Conservation (phyloP, 1,140 invertebrate species). For the Leptinotarsa texana region DNA sequence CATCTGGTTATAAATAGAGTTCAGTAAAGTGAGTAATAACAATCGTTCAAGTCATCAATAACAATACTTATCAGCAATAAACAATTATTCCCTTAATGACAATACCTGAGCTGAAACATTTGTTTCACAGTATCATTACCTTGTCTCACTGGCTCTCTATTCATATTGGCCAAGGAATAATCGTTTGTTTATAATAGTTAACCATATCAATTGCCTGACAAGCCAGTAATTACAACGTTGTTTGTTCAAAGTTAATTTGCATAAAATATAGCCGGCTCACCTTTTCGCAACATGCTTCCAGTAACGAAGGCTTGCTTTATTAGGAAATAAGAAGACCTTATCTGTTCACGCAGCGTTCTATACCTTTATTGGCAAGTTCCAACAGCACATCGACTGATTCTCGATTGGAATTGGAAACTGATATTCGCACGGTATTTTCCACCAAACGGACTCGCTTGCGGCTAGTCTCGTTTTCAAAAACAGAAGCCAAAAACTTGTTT, state of each 20-base stretch:
- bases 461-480: no score
- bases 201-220: background rate
- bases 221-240: conserved; percentile 1
- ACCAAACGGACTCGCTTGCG: no score
- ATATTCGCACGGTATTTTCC: background rate
- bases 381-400: background rate
- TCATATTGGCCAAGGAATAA: conserved; percentile 1
- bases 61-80: conserved; percentile 4
- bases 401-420: background rate
- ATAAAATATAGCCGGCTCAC: background rate
- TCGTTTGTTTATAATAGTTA: background rate
- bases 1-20: no score
- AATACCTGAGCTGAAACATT: background rate
- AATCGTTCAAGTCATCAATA: background rate
- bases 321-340: conserved; percentile 2
- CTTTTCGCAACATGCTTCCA: background rate
- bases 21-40: no score
- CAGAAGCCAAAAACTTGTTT: no score
- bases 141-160: background rate
- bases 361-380: background rate
- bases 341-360: conserved; percentile 2
- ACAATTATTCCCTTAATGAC: background rate
- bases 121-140: no score
- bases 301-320: conserved; percentile 2
- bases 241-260: conserved; percentile 1